Evolutionary conservation across 2,113 vertebrate genomes (phyloP).

Genomic region (Lasiurus cinereus): DNA sequence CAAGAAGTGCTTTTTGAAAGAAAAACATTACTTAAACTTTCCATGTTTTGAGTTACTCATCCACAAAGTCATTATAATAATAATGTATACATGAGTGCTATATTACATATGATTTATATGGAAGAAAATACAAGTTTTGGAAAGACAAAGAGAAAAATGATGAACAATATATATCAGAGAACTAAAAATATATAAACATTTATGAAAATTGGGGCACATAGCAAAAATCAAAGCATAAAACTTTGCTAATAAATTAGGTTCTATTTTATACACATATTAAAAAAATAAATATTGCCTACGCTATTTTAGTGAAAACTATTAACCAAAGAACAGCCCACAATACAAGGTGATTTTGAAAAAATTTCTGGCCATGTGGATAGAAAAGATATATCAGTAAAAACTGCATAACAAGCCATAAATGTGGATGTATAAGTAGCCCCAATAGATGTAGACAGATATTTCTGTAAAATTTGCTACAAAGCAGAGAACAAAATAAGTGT

Average conservation of each 20-base stretch:
- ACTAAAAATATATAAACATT: not conserved
- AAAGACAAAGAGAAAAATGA: not conserved
- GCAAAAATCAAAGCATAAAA: not conserved
- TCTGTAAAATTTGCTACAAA: not conserved
- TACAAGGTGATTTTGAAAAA: not conserved
- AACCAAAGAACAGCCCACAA: not conserved
- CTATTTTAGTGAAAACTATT: not conserved
- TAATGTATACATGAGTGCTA: not conserved
- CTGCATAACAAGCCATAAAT: not conserved
- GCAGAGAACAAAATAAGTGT: not conserved
- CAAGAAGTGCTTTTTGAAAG: not conserved
- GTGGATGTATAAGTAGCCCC: not conserved
- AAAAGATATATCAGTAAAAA: not conserved
- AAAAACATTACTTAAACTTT: not conserved
- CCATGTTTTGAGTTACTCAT: not conserved
- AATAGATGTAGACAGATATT: not conserved
- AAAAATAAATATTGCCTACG: not conserved
- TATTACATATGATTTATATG: not conserved
- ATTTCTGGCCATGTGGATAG: not conserved
- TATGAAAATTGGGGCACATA: not conserved
- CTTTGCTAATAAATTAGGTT: not conserved
- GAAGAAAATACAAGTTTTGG: not conserved
- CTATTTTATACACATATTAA: not conserved
- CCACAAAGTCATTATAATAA: not conserved
- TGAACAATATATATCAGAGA: not conserved